Base-by-base conservation (phyloP, 1,140 invertebrate genomes). In the Maniola jurtina region DNA sequence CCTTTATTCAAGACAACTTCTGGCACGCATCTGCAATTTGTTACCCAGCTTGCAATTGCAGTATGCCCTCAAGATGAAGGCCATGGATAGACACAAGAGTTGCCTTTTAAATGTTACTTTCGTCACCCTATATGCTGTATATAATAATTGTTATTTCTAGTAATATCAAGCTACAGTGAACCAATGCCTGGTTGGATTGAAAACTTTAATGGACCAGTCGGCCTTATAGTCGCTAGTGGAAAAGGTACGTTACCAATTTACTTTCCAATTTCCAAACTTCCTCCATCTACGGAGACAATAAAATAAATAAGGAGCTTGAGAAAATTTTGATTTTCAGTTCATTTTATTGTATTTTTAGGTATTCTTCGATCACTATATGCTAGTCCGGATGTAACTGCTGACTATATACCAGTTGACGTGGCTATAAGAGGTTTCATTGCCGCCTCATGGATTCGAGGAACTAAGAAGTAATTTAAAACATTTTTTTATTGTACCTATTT, bases 131-230 rank as follows among this genome's bases (percentile, higher is more conserved):
- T 25, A 25, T 2, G 4, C 1, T 4, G 1, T 25, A 25, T 33
- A 11, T 13, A 48, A 13, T 60, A 14, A 6, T 34, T 14, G 34
- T 48, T 48, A 11, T 48, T 48, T 16, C 54, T 72, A 94, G 95
- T 96, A 4, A 92, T 95, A 67, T 94, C 94, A 0, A 92, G 94
- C 10, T 54, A 93, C 11, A 62, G 80, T 0, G 95, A 96, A 15
- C 95, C 96, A 0, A 47, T 95, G 0, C 76, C 88, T 0, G 97
- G 98, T 0, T 99, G 98, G 98, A 93, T 98, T 6, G 98, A 99
- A 76, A 99, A 99, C 88, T 96, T 97, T 72, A 99, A 99, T 86
- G 98, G 98, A 5, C 97, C 97, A 0, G 95, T 96, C 33, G 97
- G 95, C 0, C 85, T 96, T 11, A 77, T 96, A 55, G 87, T 95